Base-by-base conservation (phyloP, 2,888 invertebrate species). In the Apodemia hepburni region DNA sequence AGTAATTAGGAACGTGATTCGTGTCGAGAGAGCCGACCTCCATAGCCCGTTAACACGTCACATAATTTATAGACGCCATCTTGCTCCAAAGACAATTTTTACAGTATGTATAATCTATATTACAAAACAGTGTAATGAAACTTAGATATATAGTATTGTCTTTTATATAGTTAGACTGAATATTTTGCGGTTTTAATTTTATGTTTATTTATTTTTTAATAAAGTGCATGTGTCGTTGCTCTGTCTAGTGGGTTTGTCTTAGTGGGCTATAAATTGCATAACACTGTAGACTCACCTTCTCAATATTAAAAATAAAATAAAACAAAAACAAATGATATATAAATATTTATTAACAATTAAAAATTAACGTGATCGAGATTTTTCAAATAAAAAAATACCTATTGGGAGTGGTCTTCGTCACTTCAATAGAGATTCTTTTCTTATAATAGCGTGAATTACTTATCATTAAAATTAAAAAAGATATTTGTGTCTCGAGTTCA, bases 311-410 rank as follows among this genome's bases (percentile, higher is more conserved):
- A 76, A 42, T 42, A 42, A 86, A 87, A 83, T 78, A 81, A 85
- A 86, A 84, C 78, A 81, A 84, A 81, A 75, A 71, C 74, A 75
- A 81, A 82, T 84, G 79, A 84, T 87, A 87, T 78, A 87, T 87
- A 87, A 87, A 89, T 89, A 87, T 89, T 89, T 89, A 89, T 87
- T 87, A 88, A 89, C 87, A 87, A 85, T 86, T 83, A 79, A 80
- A 84, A 83, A 83, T 80, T 83, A 69, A 69, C 78, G 77, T 74
- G 75, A 76, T 82, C 77, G 80, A 82, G 73, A 82, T 73, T 69
- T 70, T 74, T 75, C 42, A 79, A 76, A 68, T 42, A 42, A 15
- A 69, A 81, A 76, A 76, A 68, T 59, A 65, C 54, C 63, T 62
- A 60, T 63, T 66, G 61, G 61, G 65, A 59, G 49, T 61, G 60